Percentiles rank a stretch among this genome's conserved stretches.
These are phyloP conservation scores for Paracyclopina nana DNA, from an alignment of 1,140 invertebrate species.

Conservation along the genomic window DNA sequence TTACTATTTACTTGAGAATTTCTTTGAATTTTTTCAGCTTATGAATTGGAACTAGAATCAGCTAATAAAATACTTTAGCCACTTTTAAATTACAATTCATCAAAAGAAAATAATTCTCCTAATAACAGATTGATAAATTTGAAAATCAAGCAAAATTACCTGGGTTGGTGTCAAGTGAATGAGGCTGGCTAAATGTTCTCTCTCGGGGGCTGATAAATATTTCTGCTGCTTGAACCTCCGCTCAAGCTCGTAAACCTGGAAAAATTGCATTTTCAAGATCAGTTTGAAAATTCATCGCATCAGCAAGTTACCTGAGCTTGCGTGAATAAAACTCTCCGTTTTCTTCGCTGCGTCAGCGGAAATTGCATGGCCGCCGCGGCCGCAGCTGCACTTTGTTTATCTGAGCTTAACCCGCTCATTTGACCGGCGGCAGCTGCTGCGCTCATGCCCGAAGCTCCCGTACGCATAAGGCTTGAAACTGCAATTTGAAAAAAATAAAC, in stretches of 20 bases:
- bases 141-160: conserved; percentile 38
- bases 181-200: conserved; percentile 42
- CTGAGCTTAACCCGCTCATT: too few relatives aligned
- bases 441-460: neutral
- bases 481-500: neutral
- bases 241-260: conserved; percentile 85
- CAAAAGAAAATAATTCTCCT: too few relatives aligned
- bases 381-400: conserved; percentile 46
- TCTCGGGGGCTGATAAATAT: conserved; percentile 44
- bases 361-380: conserved; percentile 48
- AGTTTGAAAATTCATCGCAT: neutral
- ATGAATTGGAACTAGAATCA: too few relatives aligned
- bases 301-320: conserved; percentile 26
- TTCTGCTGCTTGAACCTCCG: conserved; percentile 67
- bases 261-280: neutral
- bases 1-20: too few relatives aligned
- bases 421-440: neutral
- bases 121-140: too few relatives aligned
- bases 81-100: too few relatives aligned
- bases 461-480: conserved; percentile 16
- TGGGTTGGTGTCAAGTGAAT: conserved; percentile 36
- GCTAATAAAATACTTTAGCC: too few relatives aligned
- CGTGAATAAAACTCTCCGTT: conserved; percentile 30
- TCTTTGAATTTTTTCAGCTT: too few relatives aligned
- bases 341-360: conserved; percentile 53